Conservation (phyloP, 2,797 vertebrate species). For the Pantherophis alleghaniensis region DNA sequence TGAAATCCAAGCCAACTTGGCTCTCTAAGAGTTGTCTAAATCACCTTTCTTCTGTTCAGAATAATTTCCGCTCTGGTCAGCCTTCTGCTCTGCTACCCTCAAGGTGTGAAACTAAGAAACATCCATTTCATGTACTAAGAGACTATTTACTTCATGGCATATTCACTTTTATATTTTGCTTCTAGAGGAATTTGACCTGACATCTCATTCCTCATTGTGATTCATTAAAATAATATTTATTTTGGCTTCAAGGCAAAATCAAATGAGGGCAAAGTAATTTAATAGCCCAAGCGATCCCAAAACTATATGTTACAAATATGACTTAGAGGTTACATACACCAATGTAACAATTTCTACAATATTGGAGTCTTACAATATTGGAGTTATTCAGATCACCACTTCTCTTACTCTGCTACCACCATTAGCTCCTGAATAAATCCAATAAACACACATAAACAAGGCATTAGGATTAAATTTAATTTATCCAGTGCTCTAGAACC, state of each 20-base stretch:
- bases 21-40: not conserved
- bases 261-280: conserved; percentile 44
- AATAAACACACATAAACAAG: not conserved
- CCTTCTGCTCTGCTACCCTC: conserved; percentile 24
- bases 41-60: conserved; percentile 21
- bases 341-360: not conserved
- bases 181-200: conserved; percentile 21
- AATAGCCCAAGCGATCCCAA: conserved; percentile 10
- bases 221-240: conserved; percentile 53
- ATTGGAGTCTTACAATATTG: too few species aligned
- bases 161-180: conserved; percentile 39
- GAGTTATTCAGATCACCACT: not conserved
- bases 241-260: conserved; percentile 42
- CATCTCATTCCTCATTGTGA: conserved; percentile 23
- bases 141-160: conserved; percentile 19
- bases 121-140: conserved; percentile 35
- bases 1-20: not conserved
- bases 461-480: not conserved
- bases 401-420: not conserved
- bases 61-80: conserved; percentile 29
- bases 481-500: not conserved
- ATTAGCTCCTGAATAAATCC: not conserved
- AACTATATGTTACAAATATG: not conserved
- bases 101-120: conserved; percentile 39
- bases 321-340: not conserved